phyloP scores from a whole-genome alignment of 1,140 invertebrate species.

The Venustaconcha ellipsiformis region DNA sequence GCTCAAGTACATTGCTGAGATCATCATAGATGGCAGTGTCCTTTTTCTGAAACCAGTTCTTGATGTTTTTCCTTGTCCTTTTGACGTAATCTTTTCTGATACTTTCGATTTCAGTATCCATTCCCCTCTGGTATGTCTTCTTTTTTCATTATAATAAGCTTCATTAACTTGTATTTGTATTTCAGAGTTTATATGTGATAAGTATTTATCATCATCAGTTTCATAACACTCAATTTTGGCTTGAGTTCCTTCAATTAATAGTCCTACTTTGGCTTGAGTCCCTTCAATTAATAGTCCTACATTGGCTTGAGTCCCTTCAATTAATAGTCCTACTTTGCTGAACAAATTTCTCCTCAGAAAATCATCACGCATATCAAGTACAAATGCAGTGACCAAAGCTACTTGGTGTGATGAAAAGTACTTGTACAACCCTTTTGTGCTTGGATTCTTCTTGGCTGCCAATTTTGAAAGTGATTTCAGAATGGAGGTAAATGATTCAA shows the following conservation, averaged over 20 bases:
- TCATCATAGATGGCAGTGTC: not conserved
- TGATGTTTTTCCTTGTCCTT: not conserved
- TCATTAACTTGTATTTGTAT: not conserved
- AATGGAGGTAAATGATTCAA: not conserved
- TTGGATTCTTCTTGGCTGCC: not conserved
- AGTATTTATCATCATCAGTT: not conserved
- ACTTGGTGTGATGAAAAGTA: not conserved
- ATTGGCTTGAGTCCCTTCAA: not conserved
- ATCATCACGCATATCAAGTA: not conserved
- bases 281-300: no score
- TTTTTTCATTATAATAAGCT: not conserved
- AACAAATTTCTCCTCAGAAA: not conserved
- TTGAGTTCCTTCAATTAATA: not conserved
- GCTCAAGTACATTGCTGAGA: not conserved
- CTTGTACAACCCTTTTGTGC: not conserved
- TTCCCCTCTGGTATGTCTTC: not conserved
- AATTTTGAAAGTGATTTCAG: slow-evolving; percentile 1
- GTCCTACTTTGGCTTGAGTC: no score
- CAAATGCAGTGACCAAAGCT: not conserved
- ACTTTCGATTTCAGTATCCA: not conserved
- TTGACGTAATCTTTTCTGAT: not conserved
- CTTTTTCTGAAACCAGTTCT: not conserved
- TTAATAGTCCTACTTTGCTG: not conserved
- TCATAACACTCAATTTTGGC: not conserved
- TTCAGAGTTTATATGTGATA: not conserved